Evolutionary conservation across 2,797 vertebrate species (phyloP).

Genomic region (Periophthalmus magnuspinnatus): DNA sequence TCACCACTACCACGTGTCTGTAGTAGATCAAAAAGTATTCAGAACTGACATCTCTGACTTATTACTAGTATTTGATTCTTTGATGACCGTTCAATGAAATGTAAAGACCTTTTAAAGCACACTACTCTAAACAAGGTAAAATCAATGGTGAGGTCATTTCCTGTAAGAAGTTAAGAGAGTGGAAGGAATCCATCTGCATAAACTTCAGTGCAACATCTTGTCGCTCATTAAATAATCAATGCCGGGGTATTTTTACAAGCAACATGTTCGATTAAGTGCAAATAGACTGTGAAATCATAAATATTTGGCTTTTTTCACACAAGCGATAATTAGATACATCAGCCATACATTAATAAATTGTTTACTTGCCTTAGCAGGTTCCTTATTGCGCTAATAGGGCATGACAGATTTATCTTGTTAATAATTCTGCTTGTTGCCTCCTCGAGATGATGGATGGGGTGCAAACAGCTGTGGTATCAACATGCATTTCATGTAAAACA

Average conservation of each 20-base stretch:
- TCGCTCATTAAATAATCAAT: constrained; percentile 49
- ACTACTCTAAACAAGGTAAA: constrained; percentile 4
- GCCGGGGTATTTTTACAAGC: constrained; percentile 43
- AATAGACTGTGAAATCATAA: constrained; percentile 72
- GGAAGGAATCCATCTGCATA: constrained; percentile 12
- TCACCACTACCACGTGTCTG: background rate
- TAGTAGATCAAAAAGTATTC: background rate
- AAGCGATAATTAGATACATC: constrained; percentile 69
- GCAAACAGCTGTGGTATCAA: constrained; percentile 78
- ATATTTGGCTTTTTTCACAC: constrained; percentile 63
- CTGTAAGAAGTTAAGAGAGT: constrained; percentile 27
- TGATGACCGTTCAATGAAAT: constrained; percentile 1
- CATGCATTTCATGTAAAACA: constrained; percentile 77
- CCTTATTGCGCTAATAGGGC: constrained; percentile 74
- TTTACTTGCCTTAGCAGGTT: constrained; percentile 76
- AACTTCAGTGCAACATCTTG: constrained; percentile 45
- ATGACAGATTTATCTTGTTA: constrained; percentile 79
- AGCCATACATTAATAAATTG: constrained; percentile 73
- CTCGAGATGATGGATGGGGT: constrained; percentile 78
- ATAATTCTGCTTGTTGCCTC: constrained; percentile 79
- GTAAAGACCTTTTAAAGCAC: constrained; percentile 10
- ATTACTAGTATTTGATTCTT: background rate
- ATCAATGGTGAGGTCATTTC: constrained; percentile 29
- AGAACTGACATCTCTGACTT: background rate
- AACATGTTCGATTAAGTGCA: constrained; percentile 67